Percentiles rank a stretch among this genome's conserved stretches.
Evolutionary conservation across 2,797 vertebrate species (phyloP).

Genomic region (Toxotes lorentzi): DNA sequence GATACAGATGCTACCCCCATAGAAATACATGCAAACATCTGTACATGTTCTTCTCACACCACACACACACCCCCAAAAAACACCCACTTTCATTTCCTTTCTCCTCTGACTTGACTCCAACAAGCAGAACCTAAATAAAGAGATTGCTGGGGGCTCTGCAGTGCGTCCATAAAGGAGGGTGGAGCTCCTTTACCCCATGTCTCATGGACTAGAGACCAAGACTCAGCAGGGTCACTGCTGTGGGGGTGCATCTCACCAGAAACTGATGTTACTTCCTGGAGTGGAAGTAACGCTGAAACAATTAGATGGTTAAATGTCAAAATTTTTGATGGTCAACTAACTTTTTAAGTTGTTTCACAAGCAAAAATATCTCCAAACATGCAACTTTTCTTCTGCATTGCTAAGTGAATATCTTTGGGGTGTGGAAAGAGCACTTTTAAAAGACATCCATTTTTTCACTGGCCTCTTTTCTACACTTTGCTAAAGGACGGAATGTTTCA

Average conservation of each 20-base stretch:
- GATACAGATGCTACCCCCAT: not conserved
- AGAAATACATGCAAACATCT: conserved; percentile 34
- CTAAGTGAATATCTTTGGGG: too few relatives aligned
- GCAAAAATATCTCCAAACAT: not conserved
- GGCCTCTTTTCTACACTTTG: too few relatives aligned
- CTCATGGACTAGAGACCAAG: conserved; percentile 67
- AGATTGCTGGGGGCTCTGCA: conserved; percentile 48
- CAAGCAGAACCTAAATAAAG: conserved; percentile 52
- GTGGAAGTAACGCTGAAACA: not conserved
- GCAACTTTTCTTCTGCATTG: too few relatives aligned
- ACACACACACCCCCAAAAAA: not conserved
- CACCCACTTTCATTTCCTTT: conserved; percentile 15
- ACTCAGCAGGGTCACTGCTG: conserved; percentile 73
- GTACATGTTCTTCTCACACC: not conserved
- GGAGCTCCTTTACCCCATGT: conserved; percentile 51
- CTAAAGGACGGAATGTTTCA: too few relatives aligned
- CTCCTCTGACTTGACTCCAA: conserved; percentile 9
- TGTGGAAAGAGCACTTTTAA: too few relatives aligned
- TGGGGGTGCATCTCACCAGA: not conserved
- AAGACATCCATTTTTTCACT: too few relatives aligned
- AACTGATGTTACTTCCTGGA: not conserved
- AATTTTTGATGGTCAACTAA: not conserved
- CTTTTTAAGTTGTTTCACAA: not conserved
- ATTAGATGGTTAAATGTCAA: not conserved
- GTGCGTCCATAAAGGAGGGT: conserved; percentile 34